Evolutionary conservation across 2,113 vertebrate genomes (phyloP).

Genomic region (Romanogobio albipinnatus): DNA sequence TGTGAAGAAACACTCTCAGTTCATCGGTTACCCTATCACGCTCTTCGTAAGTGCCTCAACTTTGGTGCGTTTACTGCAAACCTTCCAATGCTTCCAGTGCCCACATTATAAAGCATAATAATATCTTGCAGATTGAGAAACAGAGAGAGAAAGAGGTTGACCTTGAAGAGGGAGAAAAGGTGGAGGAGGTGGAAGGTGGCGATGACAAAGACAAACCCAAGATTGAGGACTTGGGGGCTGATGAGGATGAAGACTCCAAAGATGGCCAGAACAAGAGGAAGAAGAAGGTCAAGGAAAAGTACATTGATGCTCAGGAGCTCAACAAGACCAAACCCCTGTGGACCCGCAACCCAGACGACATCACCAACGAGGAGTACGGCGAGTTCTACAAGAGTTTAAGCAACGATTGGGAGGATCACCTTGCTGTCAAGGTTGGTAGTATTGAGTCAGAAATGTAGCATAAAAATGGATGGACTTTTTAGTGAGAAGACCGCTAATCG

Average conservation of each 20-base stretch:
- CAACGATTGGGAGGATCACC: conserved; percentile 83
- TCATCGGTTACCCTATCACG: conserved; percentile 84
- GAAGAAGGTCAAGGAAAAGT: conserved; percentile 86
- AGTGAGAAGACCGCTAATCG: not conserved
- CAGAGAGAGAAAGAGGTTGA: conserved; percentile 93
- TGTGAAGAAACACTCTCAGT: conserved; percentile 84
- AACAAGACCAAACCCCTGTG: conserved; percentile 88
- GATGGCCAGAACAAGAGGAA: conserved; percentile 79
- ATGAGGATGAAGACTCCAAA: conserved; percentile 77
- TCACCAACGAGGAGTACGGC: conserved; percentile 92
- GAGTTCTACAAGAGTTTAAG: conserved; percentile 97
- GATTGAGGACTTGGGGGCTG: conserved; percentile 81
- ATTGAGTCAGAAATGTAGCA: not conserved
- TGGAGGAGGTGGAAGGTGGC: conserved; percentile 76
- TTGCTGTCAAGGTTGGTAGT: conserved; percentile 79
- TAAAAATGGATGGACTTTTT: not conserved
- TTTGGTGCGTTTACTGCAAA: not conserved
- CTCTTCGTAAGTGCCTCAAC: conserved; percentile 75
- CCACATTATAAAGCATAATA: not conserved
- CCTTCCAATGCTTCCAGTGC: not conserved
- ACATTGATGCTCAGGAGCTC: conserved; percentile 81
- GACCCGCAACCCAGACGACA: conserved; percentile 95
- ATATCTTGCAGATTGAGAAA: conserved; percentile 84
- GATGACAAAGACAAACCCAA: conserved; percentile 79
- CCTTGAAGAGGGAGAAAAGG: conserved; percentile 86